These are phyloP conservation scores for Papilio protenor DNA, from an alignment of 2,888 invertebrate genomes.

Conservation along the genomic window DNA sequence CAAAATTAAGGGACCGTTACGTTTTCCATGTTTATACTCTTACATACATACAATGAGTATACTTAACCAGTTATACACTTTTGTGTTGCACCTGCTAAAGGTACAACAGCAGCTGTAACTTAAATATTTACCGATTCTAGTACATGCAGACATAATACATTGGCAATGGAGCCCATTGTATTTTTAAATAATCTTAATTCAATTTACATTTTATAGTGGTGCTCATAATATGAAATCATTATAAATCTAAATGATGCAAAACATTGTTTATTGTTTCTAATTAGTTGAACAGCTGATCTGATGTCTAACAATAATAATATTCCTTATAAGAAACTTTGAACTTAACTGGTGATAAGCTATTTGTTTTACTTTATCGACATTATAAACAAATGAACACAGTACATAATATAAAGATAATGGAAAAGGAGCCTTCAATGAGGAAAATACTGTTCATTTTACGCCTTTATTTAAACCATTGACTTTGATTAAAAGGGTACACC, in stretches of 20 bases:
- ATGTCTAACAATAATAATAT: not conserved
- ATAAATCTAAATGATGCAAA: not conserved
- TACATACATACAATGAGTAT: not conserved
- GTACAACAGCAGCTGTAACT: not conserved
- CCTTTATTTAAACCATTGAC: not conserved
- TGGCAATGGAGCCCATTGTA: not conserved
- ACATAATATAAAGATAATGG: not conserved
- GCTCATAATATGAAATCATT: not conserved
- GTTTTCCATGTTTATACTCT: not conserved
- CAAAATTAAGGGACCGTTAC: constrained; percentile 26
- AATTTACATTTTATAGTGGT: not conserved
- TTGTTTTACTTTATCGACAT: not conserved
- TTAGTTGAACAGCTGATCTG: not conserved
- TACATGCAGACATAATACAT: not conserved
- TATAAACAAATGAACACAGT: not conserved
- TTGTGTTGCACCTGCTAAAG: constrained; percentile 1
- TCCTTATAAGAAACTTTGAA: not conserved
- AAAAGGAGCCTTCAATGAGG: not conserved
- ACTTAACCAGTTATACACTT: constrained; percentile 10
- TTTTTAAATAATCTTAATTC: not conserved
- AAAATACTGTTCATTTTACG: not conserved
- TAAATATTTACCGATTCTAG: constrained; percentile 16
- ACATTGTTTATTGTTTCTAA: not conserved
- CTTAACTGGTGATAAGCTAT: constrained; percentile 2
- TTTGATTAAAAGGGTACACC: not conserved